Percentiles rank a stretch among this genome's conserved stretches.
These are phyloP conservation scores for Pachliopta kotzebuea DNA, from an alignment of 2,888 invertebrate genomes.

Conservation along the genomic window DNA sequence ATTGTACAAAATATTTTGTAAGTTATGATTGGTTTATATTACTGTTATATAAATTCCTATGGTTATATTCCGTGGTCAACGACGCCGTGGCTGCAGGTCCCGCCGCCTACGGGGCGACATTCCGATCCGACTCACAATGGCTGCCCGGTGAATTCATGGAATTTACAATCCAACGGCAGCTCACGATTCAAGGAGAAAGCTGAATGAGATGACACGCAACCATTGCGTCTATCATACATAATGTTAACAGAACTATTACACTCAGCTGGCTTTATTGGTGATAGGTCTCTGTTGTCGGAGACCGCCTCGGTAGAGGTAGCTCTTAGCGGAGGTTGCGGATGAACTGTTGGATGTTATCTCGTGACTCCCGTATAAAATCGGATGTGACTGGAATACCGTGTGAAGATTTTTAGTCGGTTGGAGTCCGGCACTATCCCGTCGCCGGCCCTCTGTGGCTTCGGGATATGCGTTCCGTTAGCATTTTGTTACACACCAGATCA, in stretches of 20 bases:
- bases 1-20: not conserved
- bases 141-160: conserved; percentile 25
- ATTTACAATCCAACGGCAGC: conserved; percentile 25
- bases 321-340: too few species aligned
- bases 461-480: too few species aligned
- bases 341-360: too few species aligned
- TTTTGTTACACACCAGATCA: too few species aligned
- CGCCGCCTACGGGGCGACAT: conserved; percentile 28
- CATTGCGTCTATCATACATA: conserved; percentile 3
- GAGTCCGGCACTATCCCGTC: too few species aligned
- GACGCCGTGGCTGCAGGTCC: conserved; percentile 21
- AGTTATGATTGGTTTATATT: not conserved
- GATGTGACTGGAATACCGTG: too few species aligned
- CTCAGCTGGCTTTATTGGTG: too few species aligned
- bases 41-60: not conserved
- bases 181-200: conserved; percentile 19
- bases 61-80: conserved; percentile 16
- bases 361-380: too few species aligned
- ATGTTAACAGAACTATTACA: not conserved
- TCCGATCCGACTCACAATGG: conserved; percentile 27
- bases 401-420: too few species aligned
- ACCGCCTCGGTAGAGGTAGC: too few species aligned
- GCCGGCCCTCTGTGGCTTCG: too few species aligned
- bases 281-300: too few species aligned
- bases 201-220: conserved; percentile 17